Conservation (phyloP, 1,140 invertebrate genomes). For the Stegodyphus dumicola region DNA sequence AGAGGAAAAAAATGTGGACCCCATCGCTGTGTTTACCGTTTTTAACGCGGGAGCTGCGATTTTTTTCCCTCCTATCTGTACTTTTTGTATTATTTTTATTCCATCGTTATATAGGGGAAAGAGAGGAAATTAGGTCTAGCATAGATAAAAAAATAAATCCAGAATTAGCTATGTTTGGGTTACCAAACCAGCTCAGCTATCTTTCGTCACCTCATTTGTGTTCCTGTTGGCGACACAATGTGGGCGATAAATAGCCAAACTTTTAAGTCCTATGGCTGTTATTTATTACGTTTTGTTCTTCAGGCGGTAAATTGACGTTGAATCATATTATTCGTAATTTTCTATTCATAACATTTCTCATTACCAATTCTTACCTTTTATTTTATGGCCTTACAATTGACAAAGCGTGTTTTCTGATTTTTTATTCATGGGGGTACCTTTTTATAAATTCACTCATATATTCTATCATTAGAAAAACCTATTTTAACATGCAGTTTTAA, state of each 20-base stretch:
- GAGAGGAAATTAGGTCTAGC: slow-evolving; percentile 53
- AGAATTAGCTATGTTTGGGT: slow-evolving; percentile 54
- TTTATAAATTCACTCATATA: too few relatives aligned
- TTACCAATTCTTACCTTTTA: too few relatives aligned
- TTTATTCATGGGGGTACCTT: too few relatives aligned
- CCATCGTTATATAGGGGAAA: slow-evolving; percentile 48
- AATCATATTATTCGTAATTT: too few relatives aligned
- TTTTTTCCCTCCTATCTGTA: slow-evolving; percentile 19
- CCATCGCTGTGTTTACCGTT: slow-evolving; percentile 53
- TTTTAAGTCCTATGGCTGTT: neutral
- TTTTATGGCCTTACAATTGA: too few relatives aligned
- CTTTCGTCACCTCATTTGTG: slow-evolving; percentile 34
- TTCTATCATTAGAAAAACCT: too few relatives aligned
- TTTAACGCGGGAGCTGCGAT: slow-evolving; percentile 50
- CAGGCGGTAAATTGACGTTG: too few relatives aligned
- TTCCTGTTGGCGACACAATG: too few relatives aligned
- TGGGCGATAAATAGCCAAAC: slow-evolving; percentile 5
- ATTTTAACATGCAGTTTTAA: too few relatives aligned
- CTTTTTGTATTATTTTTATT: slow-evolving; percentile 51
- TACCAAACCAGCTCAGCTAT: slow-evolving; percentile 39
- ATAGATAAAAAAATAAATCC: slow-evolving; percentile 58
- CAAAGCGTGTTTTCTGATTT: too few relatives aligned
- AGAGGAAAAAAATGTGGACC: slow-evolving; percentile 19
- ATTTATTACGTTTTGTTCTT: neutral
- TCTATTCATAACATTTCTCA: too few relatives aligned